Conservation (phyloP, 2,888 invertebrate genomes). For the Himalopsyche anomala region DNA sequence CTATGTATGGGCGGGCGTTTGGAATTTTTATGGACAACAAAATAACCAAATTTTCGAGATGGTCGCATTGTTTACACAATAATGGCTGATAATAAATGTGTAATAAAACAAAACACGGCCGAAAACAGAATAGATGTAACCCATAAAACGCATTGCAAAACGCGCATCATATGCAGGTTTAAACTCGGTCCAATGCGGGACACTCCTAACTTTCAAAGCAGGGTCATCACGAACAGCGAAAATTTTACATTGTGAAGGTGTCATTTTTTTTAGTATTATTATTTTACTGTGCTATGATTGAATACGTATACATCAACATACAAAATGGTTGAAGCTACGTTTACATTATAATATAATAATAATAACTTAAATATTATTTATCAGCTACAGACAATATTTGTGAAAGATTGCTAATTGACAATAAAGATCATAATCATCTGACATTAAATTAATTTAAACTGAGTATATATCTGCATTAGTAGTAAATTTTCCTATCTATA, state of each 20-base stretch:
- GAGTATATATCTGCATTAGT: too few relatives aligned
- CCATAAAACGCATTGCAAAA: constrained; percentile 26
- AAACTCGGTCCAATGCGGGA: background rate
- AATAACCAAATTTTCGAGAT: background rate
- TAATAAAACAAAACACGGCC: constrained; percentile 37
- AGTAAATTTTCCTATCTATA: too few relatives aligned
- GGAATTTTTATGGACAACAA: constrained; percentile 26
- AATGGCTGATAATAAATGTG: constrained; percentile 32
- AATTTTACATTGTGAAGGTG: background rate
- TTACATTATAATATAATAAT: too few relatives aligned
- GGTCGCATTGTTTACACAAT: constrained; percentile 32
- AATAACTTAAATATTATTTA: too few relatives aligned
- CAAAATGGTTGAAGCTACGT: too few relatives aligned
- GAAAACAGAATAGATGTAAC: background rate
- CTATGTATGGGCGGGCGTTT: constrained; percentile 25
- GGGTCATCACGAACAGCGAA: background rate
- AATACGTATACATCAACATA: too few relatives aligned
- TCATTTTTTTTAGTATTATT: too few relatives aligned
- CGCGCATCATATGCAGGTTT: constrained; percentile 28
- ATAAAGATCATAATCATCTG: too few relatives aligned
- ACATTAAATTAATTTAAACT: too few relatives aligned
- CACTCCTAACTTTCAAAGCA: background rate
- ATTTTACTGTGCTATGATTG: too few relatives aligned
- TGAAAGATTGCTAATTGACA: too few relatives aligned
- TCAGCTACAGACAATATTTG: too few relatives aligned